Evolutionary conservation across 2,888 invertebrate genomes (phyloP).

Genomic region (Volucella zonaria): DNA sequence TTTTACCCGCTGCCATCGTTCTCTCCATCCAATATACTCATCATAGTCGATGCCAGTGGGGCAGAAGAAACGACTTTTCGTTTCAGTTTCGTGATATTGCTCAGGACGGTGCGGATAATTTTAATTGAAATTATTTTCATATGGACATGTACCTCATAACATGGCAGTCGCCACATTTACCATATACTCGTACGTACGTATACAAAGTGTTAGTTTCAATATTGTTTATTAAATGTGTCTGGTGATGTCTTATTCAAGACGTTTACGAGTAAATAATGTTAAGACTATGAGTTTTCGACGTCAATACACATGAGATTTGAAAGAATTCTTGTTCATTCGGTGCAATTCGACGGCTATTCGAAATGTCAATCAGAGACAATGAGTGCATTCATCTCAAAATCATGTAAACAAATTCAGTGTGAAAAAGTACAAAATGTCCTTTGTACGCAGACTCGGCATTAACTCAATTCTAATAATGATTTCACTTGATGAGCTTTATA

Average conservation of each 20-base stretch:
- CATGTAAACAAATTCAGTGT: slow-evolving; percentile 66
- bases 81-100: slow-evolving; percentile 30
- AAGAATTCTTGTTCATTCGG: slow-evolving; percentile 18
- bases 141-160: slow-evolving; percentile 60
- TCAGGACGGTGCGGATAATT: slow-evolving; percentile 48
- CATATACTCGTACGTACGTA: slow-evolving; percentile 22
- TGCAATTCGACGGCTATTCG: slow-evolving; percentile 21
- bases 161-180: slow-evolving; percentile 28
- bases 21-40: neutral
- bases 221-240: slow-evolving; percentile 67
- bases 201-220: slow-evolving; percentile 53
- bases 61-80: neutral
- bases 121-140: slow-evolving; percentile 60
- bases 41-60: slow-evolving; percentile 5
- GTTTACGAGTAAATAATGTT: too few species aligned
- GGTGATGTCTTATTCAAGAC: slow-evolving; percentile 22
- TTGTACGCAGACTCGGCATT: slow-evolving; percentile 60
- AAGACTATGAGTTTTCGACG: slow-evolving; percentile 11
- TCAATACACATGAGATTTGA: neutral
- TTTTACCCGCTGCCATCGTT: slow-evolving; percentile 33
- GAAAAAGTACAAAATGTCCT: slow-evolving; percentile 36
- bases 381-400: slow-evolving; percentile 69
- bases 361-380: slow-evolving; percentile 59
- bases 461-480: slow-evolving; percentile 46
- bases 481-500: slow-evolving; percentile 67